A percentile compares a stretch with the other conserved stretches of the same genome.
These are phyloP conservation scores for Pseudeuparius sepicola DNA, from an alignment of 2,888 invertebrate species.

Conservation along the genomic window DNA sequence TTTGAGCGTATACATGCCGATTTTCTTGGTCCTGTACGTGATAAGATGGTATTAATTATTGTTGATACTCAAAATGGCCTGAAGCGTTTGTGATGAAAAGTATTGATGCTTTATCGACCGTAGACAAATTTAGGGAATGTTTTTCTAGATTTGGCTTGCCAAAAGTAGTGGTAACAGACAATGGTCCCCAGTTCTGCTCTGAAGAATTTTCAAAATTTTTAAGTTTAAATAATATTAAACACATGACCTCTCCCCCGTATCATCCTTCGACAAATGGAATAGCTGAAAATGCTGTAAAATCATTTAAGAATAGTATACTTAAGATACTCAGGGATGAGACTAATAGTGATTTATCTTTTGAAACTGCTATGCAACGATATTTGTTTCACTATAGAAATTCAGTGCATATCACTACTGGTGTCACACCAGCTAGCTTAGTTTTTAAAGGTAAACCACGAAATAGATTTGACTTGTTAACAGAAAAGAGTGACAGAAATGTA, in stretches of 20 bases:
- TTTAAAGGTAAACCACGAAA: conserved; percentile 13
- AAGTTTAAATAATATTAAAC: conserved; percentile 21
- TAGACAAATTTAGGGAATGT: conserved; percentile 11
- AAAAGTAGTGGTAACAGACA: conserved; percentile 24
- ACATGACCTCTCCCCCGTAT: conserved; percentile 22
- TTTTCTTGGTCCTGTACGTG: conserved; percentile 32
- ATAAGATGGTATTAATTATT: conserved; percentile 15
- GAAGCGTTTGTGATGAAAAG: conserved; percentile 9
- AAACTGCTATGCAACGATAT: conserved; percentile 12
- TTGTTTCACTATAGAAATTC: conserved; percentile 18
- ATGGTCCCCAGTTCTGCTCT: conserved; percentile 24
- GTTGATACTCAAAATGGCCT: conserved; percentile 36
- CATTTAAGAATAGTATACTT: conserved; percentile 12
- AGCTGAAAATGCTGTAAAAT: conserved; percentile 19
- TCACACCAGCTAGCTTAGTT: conserved; percentile 13
- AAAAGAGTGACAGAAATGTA: not conserved
- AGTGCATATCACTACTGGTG: conserved; percentile 14
- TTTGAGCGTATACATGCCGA: conserved; percentile 29
- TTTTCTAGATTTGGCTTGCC: conserved; percentile 17
- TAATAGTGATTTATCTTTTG: conserved; percentile 8
- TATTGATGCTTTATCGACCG: conserved; percentile 5
- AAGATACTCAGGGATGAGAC: conserved; percentile 12
- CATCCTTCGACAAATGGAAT: conserved; percentile 19
- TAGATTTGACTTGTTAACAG: conserved; percentile 13
- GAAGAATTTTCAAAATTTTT: conserved; percentile 23